These are phyloP conservation scores for Cervus canadensis DNA, from an alignment of 2,113 vertebrate genomes.

Conservation along the genomic window DNA sequence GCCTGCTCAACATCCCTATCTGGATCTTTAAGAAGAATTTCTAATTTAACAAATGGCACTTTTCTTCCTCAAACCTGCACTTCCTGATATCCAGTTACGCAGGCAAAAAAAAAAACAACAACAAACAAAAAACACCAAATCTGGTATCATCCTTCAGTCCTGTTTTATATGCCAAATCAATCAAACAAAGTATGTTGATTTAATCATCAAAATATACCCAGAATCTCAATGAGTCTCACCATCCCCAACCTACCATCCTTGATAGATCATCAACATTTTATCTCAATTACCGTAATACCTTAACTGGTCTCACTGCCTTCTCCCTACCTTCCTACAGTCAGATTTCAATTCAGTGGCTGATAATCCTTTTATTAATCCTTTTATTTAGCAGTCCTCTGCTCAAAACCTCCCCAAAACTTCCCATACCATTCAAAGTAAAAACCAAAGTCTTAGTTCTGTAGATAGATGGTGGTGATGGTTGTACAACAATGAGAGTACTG, in stretches of 20 bases:
- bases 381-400: background rate
- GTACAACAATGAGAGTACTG: background rate
- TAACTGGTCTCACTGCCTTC: background rate
- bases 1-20: background rate
- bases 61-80: background rate
- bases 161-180: background rate
- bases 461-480: background rate
- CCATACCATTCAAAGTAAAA: background rate
- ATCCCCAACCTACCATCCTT: background rate
- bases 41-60: background rate
- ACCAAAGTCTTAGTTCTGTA: constrained; percentile 16
- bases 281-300: background rate
- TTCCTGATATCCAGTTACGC: background rate
- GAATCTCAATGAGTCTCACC: background rate
- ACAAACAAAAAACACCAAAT: background rate
- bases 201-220: background rate
- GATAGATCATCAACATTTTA: background rate
- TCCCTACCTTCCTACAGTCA: background rate
- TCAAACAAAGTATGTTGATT: background rate
- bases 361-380: background rate
- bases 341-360: background rate
- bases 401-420: background rate
- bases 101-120: background rate
- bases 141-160: background rate
- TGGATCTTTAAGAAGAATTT: background rate